phyloP scores from a whole-genome alignment of 2,113 vertebrate genomes.

The Alligator mississippiensis region DNA sequence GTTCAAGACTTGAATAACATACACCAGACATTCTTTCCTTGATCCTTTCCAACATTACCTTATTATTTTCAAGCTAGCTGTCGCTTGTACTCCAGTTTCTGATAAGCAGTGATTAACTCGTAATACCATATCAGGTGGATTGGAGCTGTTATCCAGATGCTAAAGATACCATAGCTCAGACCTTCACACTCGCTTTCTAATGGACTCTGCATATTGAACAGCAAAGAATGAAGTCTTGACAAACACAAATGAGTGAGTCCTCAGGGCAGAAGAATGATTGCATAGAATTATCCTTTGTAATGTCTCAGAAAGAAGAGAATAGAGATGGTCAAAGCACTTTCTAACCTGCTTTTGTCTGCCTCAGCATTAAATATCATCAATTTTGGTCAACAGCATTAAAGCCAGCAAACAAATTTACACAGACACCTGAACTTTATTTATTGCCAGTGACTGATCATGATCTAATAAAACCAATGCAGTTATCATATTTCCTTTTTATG shows the following conservation, averaged over 20 bases:
- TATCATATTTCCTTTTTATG: neutral
- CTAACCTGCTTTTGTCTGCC: neutral
- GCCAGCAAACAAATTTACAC: neutral
- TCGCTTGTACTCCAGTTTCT: neutral
- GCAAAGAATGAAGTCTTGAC: neutral
- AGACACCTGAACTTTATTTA: neutral
- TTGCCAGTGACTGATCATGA: neutral
- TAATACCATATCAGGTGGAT: neutral
- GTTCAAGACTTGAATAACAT: neutral
- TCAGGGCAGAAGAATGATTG: neutral
- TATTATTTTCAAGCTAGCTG: neutral
- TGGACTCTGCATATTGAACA: neutral
- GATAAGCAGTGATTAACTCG: neutral
- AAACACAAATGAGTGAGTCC: neutral
- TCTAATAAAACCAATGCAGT: neutral
- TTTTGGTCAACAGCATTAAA: neutral
- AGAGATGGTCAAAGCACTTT: neutral
- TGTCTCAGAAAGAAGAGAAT: neutral
- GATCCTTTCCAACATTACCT: neutral
- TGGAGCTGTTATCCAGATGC: neutral
- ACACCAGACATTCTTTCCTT: neutral
- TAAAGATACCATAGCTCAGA: neutral
- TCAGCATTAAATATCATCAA: neutral
- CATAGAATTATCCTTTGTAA: neutral
- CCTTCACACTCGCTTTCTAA: neutral